Base-by-base conservation (phyloP, 2,113 vertebrate species). In the Paraplagusia blochii region DNA sequence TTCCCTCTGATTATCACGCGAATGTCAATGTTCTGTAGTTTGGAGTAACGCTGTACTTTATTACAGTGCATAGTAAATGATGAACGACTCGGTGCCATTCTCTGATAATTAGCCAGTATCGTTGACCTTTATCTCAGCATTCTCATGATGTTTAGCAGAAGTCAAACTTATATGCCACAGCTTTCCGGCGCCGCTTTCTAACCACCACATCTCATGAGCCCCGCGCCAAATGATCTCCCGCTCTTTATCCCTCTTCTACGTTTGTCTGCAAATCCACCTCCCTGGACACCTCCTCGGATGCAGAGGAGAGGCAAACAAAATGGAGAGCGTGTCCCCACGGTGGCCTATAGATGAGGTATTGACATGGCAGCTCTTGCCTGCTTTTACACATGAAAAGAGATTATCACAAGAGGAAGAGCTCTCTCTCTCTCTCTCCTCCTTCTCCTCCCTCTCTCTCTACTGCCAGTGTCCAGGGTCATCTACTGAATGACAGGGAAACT, bases 331-430 rank as follows among this genome's bases (percentile, higher is more conserved):
- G 44, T 77, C 65, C 54, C 64, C 15, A 61, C 58, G 72, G 61
- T 61, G 69, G 63, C 50, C 57, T 74, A 33, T 64, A 82, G 78
- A 71, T 39, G 53, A 73, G 55, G 63, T 74, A 67, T 83, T 85
- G 81, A 82, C 80, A 79, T 36, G 76, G 69, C 71, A 66, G 58
- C 70, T 43, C 55, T 17, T 14, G 53, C 29, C 49, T 66, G 61
- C 54, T 59, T 70, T 63, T 62, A 76, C 58, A 80, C 81, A 87
- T 79, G 83, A 79, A 73, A 77, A 57, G 67, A 82, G 82, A 87
- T 86, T 86, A 87, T 74, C 51, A 76, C 58, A 61, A 75, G 63
- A 72, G 71, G 50, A 71, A 44, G 17, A 19, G 62, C 66, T 58
- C 58, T 29, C 22, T 29, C 22, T 29, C 22, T 29, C 22, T 29